Evolutionary conservation across 1,140 invertebrate species (phyloP), one percentile per base, ranked within the genome.

Genomic region (Cheumatopsyche charites): DNA sequence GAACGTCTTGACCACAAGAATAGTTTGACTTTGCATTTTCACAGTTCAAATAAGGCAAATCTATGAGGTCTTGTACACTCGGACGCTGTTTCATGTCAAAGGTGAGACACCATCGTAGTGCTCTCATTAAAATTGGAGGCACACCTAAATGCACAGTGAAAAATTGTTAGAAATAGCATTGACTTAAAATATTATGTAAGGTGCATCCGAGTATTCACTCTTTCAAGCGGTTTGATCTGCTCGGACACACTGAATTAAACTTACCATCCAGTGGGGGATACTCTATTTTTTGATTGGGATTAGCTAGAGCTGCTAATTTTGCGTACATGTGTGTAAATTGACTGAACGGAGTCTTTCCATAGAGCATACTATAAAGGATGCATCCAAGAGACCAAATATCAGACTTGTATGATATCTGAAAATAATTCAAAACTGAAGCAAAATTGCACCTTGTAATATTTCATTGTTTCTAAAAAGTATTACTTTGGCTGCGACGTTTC

Each of bases 301-400:
- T 90, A 1, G 89, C 88, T 66, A 99, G 97, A 6, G 94, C 94
- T 65, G 85, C 85, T 15, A 97, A 87, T 83, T 97, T 98, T 4
- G 86, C 84, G 79, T 87, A 87, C 7, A 90, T 83, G 78, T 92
- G 88, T 12, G 87, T 86, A 49, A 97, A 89, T 79, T 96, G 90
- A 41, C 94, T 89, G 82, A 98, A 99, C 2, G 97, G 97, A 0
- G 96, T 95, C 65, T 87, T 86, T 1, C 94, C 92, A 82, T 97
- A 98, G 11, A 97, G 88, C 79, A 98, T 85, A 80, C 93, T 90
- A 81, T 98, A 99, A 23, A 99, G 85, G 73, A 99, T 99, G 81
- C 97, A 98, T 13, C 97, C 97, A 26, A 99, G 84, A 0, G 96
- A 97, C 97, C 97, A 99, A 13, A 99, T 94, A 82, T 99, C 97